Evolutionary conservation across 2,113 vertebrate species (phyloP).

Genomic region (Oryzias javanicus): DNA sequence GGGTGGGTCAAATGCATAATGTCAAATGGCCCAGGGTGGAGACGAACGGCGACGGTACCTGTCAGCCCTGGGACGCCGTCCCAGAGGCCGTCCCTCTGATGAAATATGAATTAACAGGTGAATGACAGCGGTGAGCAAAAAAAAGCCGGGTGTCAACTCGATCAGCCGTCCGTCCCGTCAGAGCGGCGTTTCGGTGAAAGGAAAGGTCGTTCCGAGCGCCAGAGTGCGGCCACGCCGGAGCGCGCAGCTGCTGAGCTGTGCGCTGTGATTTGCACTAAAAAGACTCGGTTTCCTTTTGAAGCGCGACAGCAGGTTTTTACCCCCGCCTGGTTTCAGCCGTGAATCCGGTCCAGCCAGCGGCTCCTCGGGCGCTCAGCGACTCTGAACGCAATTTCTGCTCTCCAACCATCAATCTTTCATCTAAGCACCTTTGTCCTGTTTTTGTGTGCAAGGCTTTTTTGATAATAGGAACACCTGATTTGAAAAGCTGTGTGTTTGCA

Average conservation of each 20-base stretch:
- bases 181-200: slow-evolving; percentile 28
- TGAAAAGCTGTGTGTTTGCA: slow-evolving; percentile 33
- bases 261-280: slow-evolving; percentile 64
- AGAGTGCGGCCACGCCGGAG: slow-evolving; percentile 13
- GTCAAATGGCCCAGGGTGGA: slow-evolving; percentile 28
- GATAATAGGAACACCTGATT: slow-evolving; percentile 47
- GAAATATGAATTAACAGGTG: slow-evolving; percentile 49
- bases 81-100: slow-evolving; percentile 33
- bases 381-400: slow-evolving; percentile 63
- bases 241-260: slow-evolving; percentile 17
- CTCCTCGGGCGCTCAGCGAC: slow-evolving; percentile 27
- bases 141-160: slow-evolving; percentile 24
- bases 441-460: slow-evolving; percentile 48
- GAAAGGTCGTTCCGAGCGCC: slow-evolving; percentile 18
- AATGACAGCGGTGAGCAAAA: slow-evolving; percentile 35
- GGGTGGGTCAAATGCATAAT: slow-evolving; percentile 24
- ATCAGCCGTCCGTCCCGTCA: slow-evolving; percentile 36
- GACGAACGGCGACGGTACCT: slow-evolving; percentile 27
- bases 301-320: slow-evolving; percentile 26
- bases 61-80: slow-evolving; percentile 43
- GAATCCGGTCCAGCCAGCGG: slow-evolving; percentile 32
- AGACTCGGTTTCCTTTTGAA: slow-evolving; percentile 44
- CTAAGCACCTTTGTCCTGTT: slow-evolving; percentile 59
- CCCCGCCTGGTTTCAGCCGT: slow-evolving; percentile 38
- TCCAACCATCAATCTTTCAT: slow-evolving; percentile 63